Conservation (phyloP, 2,797 vertebrate genomes). For the Rallus crepitans region DNA sequence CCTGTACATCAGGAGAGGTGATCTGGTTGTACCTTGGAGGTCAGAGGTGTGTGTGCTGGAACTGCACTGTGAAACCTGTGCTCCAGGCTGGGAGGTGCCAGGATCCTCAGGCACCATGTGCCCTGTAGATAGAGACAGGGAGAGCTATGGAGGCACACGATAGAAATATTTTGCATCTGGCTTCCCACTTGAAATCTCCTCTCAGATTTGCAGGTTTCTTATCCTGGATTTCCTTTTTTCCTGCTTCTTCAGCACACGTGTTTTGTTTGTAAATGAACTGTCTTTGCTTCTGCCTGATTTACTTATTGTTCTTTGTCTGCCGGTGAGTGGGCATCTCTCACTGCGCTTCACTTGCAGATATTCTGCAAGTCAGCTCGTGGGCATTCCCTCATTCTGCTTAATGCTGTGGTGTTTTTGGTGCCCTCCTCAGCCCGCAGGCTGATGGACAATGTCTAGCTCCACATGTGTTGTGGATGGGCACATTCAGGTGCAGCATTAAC, state of each 20-base stretch:
- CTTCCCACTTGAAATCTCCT: background rate
- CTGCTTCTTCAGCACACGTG: background rate
- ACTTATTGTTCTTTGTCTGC: slow-evolving; percentile 35
- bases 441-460: background rate
- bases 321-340: background rate
- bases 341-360: background rate
- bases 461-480: background rate
- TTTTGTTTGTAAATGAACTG: background rate
- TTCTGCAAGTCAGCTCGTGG: background rate
- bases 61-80: background rate
- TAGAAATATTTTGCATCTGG: rapidly evolving
- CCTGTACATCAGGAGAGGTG: background rate
- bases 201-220: background rate
- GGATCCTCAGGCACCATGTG: background rate
- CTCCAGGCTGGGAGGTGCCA: rapidly evolving
- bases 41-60: background rate
- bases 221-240: background rate
- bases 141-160: too few relatives aligned
- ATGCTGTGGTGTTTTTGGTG: background rate
- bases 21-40: background rate
- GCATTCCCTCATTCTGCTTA: background rate
- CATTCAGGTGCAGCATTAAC: background rate
- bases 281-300: background rate
- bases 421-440: background rate
- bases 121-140: too few relatives aligned